These are phyloP conservation scores for Sula dactylatra DNA, from an alignment of 2,113 vertebrate genomes.

Conservation along the genomic window DNA sequence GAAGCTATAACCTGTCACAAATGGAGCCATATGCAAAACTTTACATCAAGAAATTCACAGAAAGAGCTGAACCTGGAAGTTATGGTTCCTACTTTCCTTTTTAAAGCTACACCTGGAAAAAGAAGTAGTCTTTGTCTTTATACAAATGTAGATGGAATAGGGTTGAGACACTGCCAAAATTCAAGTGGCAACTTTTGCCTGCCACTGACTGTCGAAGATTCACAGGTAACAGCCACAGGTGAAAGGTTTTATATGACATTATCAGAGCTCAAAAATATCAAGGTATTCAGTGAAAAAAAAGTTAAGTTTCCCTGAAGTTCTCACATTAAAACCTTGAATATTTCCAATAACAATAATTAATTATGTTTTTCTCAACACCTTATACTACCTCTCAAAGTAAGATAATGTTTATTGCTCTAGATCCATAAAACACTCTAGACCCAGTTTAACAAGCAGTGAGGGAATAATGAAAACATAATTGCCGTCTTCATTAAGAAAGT, in stretches of 20 bases:
- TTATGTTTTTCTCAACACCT: constrained; percentile 9
- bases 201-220: neutral
- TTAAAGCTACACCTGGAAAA: neutral
- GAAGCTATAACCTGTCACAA: neutral
- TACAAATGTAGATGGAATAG: neutral
- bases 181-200: neutral
- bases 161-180: neutral
- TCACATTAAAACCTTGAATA: neutral
- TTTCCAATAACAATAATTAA: constrained; percentile 10
- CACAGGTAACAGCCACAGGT: neutral
- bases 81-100: neutral
- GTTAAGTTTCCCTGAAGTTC: neutral
- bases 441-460: neutral
- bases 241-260: neutral
- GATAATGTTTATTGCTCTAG: constrained; percentile 24
- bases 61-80: neutral
- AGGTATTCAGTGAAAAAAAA: neutral
- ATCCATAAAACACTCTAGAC: constrained; percentile 22
- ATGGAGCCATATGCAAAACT: neutral
- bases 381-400: constrained; percentile 8
- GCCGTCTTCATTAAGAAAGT: constrained; percentile 4
- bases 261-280: neutral
- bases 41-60: neutral
- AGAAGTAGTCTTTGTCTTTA: neutral
- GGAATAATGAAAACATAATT: constrained; percentile 44